Percentiles rank a stretch among this genome's conserved stretches.
These are phyloP conservation scores for Actinostola sp. DNA, from an alignment of 92 coral and sea anemone species.

Conservation along the genomic window DNA sequence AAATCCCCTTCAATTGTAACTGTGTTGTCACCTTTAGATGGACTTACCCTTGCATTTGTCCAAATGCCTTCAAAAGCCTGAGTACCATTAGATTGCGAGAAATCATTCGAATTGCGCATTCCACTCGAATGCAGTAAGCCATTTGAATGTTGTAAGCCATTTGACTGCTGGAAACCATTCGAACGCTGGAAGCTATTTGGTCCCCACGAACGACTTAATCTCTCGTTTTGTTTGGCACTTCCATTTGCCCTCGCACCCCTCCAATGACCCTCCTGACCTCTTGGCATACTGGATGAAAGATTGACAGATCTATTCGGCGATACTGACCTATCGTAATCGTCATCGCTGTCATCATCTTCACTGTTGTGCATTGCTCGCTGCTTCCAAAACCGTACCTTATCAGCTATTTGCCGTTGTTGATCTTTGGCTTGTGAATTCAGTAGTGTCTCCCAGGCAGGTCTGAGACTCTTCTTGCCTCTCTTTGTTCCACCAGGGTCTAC, in stretches of 20 bases:
- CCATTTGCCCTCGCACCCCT: constrained; percentile 21
- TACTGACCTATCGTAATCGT: constrained; percentile 52
- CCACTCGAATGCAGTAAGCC: constrained; percentile 15
- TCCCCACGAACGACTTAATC: constrained; percentile 37
- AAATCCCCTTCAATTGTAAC: constrained; percentile 51
- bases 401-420: constrained; percentile 20
- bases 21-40: background rate
- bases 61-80: constrained; percentile 31
- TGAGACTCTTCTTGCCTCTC: constrained; percentile 47
- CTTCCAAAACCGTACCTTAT: constrained; percentile 32
- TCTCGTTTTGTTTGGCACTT: constrained; percentile 21
- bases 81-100: constrained; percentile 12
- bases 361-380: constrained; percentile 31
- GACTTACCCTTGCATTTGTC: constrained; percentile 26
- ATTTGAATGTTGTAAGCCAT: constrained; percentile 23
- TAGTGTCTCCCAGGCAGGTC: constrained; percentile 87
- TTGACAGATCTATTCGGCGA: constrained; percentile 62
- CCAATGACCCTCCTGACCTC: constrained; percentile 64
- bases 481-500: constrained; percentile 68
- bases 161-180: constrained; percentile 22
- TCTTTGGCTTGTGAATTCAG: constrained; percentile 52
- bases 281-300: constrained; percentile 68
- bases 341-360: constrained; percentile 45
- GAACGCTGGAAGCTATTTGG: constrained; percentile 35
- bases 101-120: constrained; percentile 20